Evolutionary conservation across 1,140 invertebrate genomes (phyloP), one percentile per base, ranked within the genome.

Genomic region (Bombus impatiens): DNA sequence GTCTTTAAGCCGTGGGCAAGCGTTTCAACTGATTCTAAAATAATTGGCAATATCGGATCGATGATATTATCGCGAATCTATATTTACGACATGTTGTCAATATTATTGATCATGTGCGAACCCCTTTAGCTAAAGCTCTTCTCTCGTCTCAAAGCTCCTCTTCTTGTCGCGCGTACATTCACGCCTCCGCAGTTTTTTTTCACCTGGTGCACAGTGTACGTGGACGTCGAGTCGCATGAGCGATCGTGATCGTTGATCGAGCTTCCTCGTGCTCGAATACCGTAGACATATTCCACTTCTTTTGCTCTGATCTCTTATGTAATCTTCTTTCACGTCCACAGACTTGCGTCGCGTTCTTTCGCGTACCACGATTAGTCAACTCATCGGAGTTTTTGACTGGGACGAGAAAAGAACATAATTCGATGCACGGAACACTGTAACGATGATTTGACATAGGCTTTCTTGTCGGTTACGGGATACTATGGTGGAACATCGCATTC

Each of bases 171-270:
- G 47, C 86, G 79, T 76, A 76, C 67, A 83, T 86, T 78, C 76
- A 76, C 78, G 82, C 86, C 71, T 77, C 67, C n/a, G 35, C 57
- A 28, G 3, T 18, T 22, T 82, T 72, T 47, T 72, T 72, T 67
- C 57, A 3, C 22, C 13, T 13, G 47, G 47, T 53, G 47, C 13
- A 82, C 37, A 25, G 65, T 59, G 15, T 57, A 67, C 68, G 78
- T n/a, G 53, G 8, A 53, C 76, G 62, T 84, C 71, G 12, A 78
- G 47, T 65, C 59, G 77, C 59, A 86, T 53, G 79, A 71, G 57
- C 32, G 78, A 85, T 84, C 86, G 72, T 62, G 85, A 87, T 76
- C 71, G 75, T 15, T 40, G 57, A 77, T 80, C 57, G 42, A 80
- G 68, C 83, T 67, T 85, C 57, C 32, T 40, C 57, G 18, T 67